These are phyloP conservation scores for Rhynchonycteris naso DNA, from an alignment of 2,797 vertebrate genomes.

Conservation along the genomic window DNA sequence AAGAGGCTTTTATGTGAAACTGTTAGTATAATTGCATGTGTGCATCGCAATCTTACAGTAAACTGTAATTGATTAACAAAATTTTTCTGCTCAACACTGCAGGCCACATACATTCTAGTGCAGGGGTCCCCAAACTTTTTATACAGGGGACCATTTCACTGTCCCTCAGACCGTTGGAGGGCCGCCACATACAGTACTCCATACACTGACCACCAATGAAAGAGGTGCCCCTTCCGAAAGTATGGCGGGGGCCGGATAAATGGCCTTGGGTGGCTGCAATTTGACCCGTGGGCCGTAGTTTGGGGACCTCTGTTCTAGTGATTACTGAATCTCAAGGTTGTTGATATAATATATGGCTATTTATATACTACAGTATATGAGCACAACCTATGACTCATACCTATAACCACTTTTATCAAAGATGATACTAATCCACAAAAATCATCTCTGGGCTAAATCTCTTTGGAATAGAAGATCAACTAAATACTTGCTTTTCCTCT, in stretches of 20 bases:
- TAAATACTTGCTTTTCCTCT: neutral
- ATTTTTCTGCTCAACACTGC: neutral
- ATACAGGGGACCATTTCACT: no score
- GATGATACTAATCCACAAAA: constrained; percentile 8
- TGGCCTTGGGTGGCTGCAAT: no score
- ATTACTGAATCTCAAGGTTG: neutral
- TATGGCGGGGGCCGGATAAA: no score
- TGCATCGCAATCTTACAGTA: neutral
- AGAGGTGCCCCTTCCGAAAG: no score
- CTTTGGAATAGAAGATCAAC: neutral
- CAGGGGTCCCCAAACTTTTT: no score
- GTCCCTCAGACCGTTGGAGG: no score
- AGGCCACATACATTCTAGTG: neutral
- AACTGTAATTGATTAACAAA: neutral
- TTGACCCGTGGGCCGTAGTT: no score
- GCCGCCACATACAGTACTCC: no score
- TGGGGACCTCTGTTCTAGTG: no score
- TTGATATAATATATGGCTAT: neutral
- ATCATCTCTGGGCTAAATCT: neutral
- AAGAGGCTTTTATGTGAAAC: neutral
- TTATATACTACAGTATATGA: neutral
- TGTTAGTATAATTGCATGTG: neutral
- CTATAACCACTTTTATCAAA: neutral
- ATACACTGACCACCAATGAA: no score
- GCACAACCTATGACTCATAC: constrained; percentile 5